Evolutionary conservation across 2,888 invertebrate species (phyloP).

Genomic region (Lasioglossum vierecki): DNA sequence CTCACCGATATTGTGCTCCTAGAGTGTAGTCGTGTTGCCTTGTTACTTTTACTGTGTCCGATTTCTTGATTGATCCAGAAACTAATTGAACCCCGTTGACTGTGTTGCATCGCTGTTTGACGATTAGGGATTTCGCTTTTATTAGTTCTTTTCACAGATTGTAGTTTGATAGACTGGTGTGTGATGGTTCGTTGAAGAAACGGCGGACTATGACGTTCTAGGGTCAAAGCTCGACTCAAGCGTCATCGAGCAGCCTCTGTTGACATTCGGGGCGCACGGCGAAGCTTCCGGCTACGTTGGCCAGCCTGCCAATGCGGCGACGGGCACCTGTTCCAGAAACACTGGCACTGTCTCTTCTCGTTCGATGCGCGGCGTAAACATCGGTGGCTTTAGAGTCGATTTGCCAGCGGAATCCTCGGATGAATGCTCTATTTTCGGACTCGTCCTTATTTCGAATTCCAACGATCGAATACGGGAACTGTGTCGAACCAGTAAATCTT

Average conservation of each 20-base stretch:
- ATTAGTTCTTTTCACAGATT: background rate
- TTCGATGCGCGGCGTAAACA: slow-evolving; percentile 27
- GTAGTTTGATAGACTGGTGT: background rate
- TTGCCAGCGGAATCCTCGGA: background rate
- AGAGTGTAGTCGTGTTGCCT: background rate
- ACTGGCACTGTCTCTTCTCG: background rate
- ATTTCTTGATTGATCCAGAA: background rate
- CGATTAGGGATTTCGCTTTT: background rate
- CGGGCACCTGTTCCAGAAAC: slow-evolving; percentile 35
- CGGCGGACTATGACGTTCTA: background rate
- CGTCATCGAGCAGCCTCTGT: slow-evolving; percentile 20
- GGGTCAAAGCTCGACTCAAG: slow-evolving; percentile 10
- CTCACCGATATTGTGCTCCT: background rate
- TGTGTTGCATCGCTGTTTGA: background rate
- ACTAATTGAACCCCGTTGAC: background rate
- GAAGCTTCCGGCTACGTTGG: slow-evolving; percentile 34
- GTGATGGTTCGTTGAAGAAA: background rate
- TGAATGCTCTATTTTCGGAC: background rate
- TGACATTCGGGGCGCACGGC: slow-evolving; percentile 32
- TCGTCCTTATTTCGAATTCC: background rate
- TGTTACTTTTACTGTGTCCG: background rate
- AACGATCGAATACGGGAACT: slow-evolving; percentile 5
- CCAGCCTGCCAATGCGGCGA: slow-evolving; percentile 26
- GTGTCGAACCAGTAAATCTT: slow-evolving; percentile 12
- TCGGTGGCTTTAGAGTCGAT: background rate